Evolutionary conservation across 2,888 invertebrate genomes (phyloP), one percentile per base, ranked within the genome.

Genomic region (Chrysomela aeneicollis): DNA sequence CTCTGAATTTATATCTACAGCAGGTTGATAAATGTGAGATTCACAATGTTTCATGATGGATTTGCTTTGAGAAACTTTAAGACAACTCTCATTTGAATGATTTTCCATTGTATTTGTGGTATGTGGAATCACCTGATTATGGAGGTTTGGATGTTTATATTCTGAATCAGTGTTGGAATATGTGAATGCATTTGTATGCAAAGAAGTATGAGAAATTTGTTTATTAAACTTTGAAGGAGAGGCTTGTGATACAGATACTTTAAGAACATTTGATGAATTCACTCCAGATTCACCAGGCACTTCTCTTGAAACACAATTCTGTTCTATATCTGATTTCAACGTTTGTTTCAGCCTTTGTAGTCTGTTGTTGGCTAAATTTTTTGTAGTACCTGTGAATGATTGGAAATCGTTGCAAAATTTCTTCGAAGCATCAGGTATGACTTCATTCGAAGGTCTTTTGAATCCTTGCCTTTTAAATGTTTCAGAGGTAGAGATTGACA

Each of bases 361-460:
- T 35, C 67, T 63, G 35, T 59, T 59, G 51, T 71, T 66, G 50
- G 66, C 68, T 22, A 68, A 55, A 51, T 69, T 69, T 46, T 64
- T 63, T 60, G 62, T 63, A 32, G 18, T 26, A 19, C 30, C 19
- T n/a, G 47, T 18, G 2, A 57, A 53, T 5, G 19, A 21, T 50
- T 26, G 49, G 32, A 51, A 32, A 12, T 21, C 47, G 8, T 17
- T 21, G 37, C 46, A 54, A 8, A 12, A 19, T 21, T 32, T 58
- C 21, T 53, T 61, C 12, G n/a, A n/a, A n/a, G 26, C 18, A n/a
- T 3, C 22, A 4, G n/a, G 17, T 18, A 5, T 59, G 10, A 35
- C 50, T 50, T 59, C 49, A 42, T 55, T 55, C 6, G 15, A 6
- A 26, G n/a, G 1, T 26, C 61, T 49, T 18, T 52, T 32, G 3